A percentile compares a stretch with the other conserved stretches of the same genome.
These are phyloP conservation scores for Montipora capitata DNA, from an alignment of 92 coral and sea anemone species.

Conservation along the genomic window DNA sequence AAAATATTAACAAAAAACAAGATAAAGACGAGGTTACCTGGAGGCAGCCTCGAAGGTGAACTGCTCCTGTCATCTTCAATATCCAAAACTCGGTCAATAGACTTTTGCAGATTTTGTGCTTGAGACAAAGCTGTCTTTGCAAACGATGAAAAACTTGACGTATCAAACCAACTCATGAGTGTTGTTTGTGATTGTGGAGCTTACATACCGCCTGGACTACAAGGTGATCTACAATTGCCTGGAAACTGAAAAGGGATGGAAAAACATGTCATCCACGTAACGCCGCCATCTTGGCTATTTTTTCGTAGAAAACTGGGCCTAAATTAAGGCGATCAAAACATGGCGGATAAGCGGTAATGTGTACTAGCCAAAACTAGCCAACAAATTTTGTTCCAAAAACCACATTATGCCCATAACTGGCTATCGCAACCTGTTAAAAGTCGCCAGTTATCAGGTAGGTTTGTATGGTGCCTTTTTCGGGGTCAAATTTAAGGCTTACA, in stretches of 20 bases:
- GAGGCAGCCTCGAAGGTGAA: slow-evolving; percentile 26
- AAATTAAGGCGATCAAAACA: not conserved
- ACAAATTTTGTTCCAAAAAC: not conserved
- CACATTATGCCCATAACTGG: slow-evolving; percentile 12
- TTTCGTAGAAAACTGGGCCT: slow-evolving; percentile 5
- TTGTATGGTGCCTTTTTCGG: too few relatives aligned
- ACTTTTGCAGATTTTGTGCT: slow-evolving; percentile 87
- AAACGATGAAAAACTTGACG: slow-evolving; percentile 83
- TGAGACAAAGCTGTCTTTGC: slow-evolving; percentile 88
- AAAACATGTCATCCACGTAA: slow-evolving; percentile 31
- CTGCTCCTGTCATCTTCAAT: slow-evolving; percentile 75
- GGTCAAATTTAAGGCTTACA: too few relatives aligned
- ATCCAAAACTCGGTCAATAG: slow-evolving; percentile 95
- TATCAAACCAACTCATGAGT: slow-evolving; percentile 96
- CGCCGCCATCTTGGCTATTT: slow-evolving; percentile 75
- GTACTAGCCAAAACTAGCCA: not conserved
- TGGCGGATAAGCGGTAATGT: too few relatives aligned
- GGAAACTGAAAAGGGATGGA: slow-evolving; percentile 26
- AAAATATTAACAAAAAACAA: too few relatives aligned
- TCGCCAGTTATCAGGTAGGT: slow-evolving; percentile 30
- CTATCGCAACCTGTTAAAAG: slow-evolving; percentile 28
- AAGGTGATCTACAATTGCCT: slow-evolving; percentile 33
- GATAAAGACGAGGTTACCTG: slow-evolving; percentile 24
- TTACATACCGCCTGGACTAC: not conserved
- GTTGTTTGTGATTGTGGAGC: not conserved